Evolutionary conservation across 2,888 invertebrate genomes (phyloP), one percentile per base, ranked within the genome.

Genomic region (Drosophila buzzatii): DNA sequence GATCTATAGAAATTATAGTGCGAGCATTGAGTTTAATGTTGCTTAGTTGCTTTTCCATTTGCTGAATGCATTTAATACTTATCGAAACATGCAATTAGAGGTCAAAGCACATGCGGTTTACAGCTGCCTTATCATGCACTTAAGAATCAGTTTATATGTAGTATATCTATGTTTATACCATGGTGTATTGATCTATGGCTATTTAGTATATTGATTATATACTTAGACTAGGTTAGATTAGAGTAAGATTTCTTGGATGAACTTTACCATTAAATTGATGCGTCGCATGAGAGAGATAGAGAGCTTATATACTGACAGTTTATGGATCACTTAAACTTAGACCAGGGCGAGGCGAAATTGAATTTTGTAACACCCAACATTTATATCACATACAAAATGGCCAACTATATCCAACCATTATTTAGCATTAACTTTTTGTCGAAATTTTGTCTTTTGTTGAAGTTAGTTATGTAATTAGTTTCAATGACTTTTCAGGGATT

Each of bases 361-460:
- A 79, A 79, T 76, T 79, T 84, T 86, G 63, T 68, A 56, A 79
- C 51, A 79, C 74, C 77, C 64, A 65, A 65, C 35, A 65, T 31
- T 56, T 77, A 82, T 89, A 89, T 89, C 90, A 80, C 80, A 77
- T 75, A 85, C 76, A 82, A 79, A 76, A 73, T 82, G 88, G 76
- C 59, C 66, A 81, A 62, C 76, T 76, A 20, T 58, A 16, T 41
- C 16, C 16, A 39, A 39, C 16, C 39, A 39, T 16, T 39, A 14
- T 14, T 4, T 39, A 16, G 7, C 39, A 7, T 39, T 16, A 16
- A n/a, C 41, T 23, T 66, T 76, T 47, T 62, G 49, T 49, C 64
- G 31, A 37, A 16, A 55, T 65, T 70, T 70, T 12, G 39, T 10
- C 9, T 5, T 31, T 59, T 45, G 45, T 49, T 18, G 51, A 56